These are phyloP conservation scores for Pipra filicauda DNA, from an alignment of 2,113 vertebrate species.

Conservation along the genomic window DNA sequence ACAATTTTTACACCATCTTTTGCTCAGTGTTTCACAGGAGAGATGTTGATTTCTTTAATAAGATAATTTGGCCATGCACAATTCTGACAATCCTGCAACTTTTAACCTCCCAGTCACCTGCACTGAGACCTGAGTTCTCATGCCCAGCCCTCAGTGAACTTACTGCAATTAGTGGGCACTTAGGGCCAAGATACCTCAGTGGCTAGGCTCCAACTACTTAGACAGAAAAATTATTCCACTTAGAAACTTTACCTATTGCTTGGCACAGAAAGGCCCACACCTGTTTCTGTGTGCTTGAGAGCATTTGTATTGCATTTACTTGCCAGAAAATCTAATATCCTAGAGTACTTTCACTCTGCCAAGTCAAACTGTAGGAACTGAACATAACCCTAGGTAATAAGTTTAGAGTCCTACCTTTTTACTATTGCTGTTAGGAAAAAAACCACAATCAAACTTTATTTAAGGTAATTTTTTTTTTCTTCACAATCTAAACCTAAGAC, in stretches of 20 bases:
- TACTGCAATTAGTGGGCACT: not conserved
- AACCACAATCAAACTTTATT: not conserved
- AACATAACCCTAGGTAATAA: not conserved
- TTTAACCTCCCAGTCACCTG: not conserved
- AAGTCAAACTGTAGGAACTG: not conserved
- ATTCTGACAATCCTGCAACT: not conserved
- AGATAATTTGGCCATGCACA: not conserved
- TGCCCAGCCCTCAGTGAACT: not conserved
- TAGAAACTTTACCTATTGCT: not conserved
- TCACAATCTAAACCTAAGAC: conserved; percentile 3
- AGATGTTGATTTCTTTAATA: not conserved
- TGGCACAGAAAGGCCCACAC: not conserved
- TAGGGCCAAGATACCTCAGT: not conserved
- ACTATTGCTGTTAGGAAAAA: not conserved
- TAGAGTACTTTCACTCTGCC: not conserved
- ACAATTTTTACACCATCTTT: not conserved
- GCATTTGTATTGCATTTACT: not conserved
- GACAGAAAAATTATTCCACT: not conserved
- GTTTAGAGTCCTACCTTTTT: not conserved
- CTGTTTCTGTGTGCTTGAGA: not conserved
- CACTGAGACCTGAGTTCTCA: not conserved
- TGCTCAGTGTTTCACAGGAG: not conserved
- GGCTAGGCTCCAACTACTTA: not conserved
- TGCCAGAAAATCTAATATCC: not conserved
- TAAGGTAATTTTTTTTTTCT: not conserved